Evolutionary conservation across 2,888 invertebrate genomes (phyloP).

Genomic region (Odontocerum albicorne): DNA sequence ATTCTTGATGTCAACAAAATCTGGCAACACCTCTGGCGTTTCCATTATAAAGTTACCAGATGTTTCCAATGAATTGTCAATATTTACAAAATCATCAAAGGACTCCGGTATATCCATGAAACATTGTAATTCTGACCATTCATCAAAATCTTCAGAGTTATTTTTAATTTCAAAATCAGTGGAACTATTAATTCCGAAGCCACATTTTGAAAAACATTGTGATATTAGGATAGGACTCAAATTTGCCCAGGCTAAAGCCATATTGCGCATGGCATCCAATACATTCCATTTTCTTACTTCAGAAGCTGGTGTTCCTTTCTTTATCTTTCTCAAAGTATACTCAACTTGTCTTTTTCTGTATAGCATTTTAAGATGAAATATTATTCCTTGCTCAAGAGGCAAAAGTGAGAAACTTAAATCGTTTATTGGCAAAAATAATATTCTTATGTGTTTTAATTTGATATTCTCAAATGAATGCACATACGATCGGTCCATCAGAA

Average conservation of each 20-base stretch:
- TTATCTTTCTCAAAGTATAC: slow-evolving; percentile 11
- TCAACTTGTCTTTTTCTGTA: slow-evolving; percentile 11
- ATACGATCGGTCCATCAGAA: slow-evolving; percentile 16
- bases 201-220: slow-evolving; percentile 6
- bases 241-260: slow-evolving; percentile 7
- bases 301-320: slow-evolving; percentile 7
- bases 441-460: slow-evolving; percentile 1
- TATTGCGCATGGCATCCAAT: slow-evolving; percentile 10
- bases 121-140: slow-evolving; percentile 18
- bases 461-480: slow-evolving; percentile 6
- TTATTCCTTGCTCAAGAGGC: slow-evolving; percentile 15
- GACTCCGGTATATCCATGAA: slow-evolving; percentile 3
- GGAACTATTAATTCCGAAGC: not conserved
- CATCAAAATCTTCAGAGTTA: slow-evolving; percentile 7
- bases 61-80: slow-evolving; percentile 9
- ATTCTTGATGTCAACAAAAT: slow-evolving; percentile 6
- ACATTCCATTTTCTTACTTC: slow-evolving; percentile 9
- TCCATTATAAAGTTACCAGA: slow-evolving; percentile 10
- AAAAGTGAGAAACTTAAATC: slow-evolving; percentile 12
- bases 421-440: slow-evolving; percentile 13
- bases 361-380: slow-evolving; percentile 1
- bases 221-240: slow-evolving; percentile 3
- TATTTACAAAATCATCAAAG: slow-evolving; percentile 14
- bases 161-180: not conserved
- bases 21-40: slow-evolving; percentile 6